Percentiles rank a stretch among this genome's conserved stretches.
Evolutionary conservation across 2,113 vertebrate genomes (phyloP).

Genomic region (Vidua macroura): DNA sequence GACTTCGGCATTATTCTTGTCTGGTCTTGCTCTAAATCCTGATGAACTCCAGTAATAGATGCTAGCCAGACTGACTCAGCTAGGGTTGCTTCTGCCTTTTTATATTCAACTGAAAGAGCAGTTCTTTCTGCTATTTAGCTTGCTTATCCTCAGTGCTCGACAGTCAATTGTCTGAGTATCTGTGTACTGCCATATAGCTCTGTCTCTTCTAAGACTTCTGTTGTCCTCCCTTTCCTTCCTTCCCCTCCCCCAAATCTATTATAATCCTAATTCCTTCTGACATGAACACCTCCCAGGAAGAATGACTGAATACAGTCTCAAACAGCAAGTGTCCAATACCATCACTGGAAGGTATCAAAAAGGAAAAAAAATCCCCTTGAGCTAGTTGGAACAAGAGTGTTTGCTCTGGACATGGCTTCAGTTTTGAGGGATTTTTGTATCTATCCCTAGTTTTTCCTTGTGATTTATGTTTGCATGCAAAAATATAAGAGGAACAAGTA

Average conservation of each 20-base stretch:
- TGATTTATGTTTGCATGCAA: neutral
- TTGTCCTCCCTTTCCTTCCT: neutral
- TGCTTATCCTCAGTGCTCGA: neutral
- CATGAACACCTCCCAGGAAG: neutral
- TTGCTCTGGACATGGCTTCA: neutral
- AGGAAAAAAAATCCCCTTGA: neutral
- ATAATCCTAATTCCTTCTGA: constrained; percentile 38
- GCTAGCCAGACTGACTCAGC: neutral
- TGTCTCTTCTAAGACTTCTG: neutral
- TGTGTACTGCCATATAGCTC: neutral
- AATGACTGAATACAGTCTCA: neutral
- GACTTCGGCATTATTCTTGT: neutral
- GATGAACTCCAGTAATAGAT: neutral
- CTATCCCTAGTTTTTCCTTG: neutral
- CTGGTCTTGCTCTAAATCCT: neutral
- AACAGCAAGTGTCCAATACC: neutral
- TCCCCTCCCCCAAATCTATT: constrained; percentile 24
- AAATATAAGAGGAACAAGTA: neutral
- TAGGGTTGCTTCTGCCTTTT: neutral
- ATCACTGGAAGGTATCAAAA: neutral
- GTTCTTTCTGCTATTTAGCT: neutral
- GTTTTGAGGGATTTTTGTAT: neutral
- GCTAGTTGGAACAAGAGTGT: neutral
- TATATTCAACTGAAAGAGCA: neutral
- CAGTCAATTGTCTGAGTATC: neutral